Base-by-base conservation (phyloP, 2,113 vertebrate genomes). In the Seriola aureovittata region DNA sequence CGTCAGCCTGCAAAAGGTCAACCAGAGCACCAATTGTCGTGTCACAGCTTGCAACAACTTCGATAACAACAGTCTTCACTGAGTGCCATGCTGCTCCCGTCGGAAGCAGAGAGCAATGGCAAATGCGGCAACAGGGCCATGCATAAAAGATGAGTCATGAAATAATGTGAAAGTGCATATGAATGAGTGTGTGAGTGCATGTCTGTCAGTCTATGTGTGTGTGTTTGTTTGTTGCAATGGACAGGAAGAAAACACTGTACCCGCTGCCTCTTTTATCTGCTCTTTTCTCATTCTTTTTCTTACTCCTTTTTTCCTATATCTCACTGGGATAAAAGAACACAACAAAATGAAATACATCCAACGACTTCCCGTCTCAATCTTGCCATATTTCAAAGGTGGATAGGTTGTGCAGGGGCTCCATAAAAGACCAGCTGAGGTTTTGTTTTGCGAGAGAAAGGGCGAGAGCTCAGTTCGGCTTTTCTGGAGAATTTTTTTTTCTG, bases 91-190 rank as follows among this genome's bases (percentile, higher is more conserved):
- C 62, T 1, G 32, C 65, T 72, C 71, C 66, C 7, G 16, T 68
- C 40, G 63, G 9, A 40, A 78, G 63, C 52, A 29, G 58, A 69
- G 67, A 67, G 50, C 36, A 57, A 75, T 7, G 17, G 60, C 19
- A 14, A 60, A 74, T 29, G 72, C 12, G 38, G 50, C 55, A 76
- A 78, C 44, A 60, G 17, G 73, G 38, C 71, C 12, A 46, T 80
- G 79, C 82, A 90, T 89, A 71, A 85, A 87, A 82, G 80, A 85
- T 80, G 84, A 85, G 54, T 74, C 62, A 25, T 66, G 75, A 75
- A 86, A 77, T 76, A 57, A 72, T 52, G n/a, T 8, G 52, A 75
- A 76, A 84, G 54, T 50, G 71, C 60, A 68, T 79, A 54, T 79
- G 60, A 69, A 78, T 78, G 72, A 77, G 34, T 17, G 44, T 11